These are phyloP conservation scores for Candidula unifasciata DNA, from an alignment of 2,888 invertebrate genomes.

Conservation along the genomic window DNA sequence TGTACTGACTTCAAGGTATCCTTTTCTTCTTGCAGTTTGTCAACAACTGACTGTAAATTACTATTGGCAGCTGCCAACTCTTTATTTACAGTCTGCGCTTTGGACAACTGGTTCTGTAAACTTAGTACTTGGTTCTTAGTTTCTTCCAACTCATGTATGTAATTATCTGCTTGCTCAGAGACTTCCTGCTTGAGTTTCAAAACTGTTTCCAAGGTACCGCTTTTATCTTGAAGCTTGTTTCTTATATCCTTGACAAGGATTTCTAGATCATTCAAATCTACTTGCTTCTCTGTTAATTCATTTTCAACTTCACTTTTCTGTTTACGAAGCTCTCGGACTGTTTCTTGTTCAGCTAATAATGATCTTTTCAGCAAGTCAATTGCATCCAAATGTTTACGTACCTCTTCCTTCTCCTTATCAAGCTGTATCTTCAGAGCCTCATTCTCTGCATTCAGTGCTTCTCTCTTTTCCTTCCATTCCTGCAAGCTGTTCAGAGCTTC, in stretches of 20 bases:
- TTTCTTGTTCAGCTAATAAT: not conserved
- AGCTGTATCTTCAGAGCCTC: not conserved
- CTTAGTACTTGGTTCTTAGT: not conserved
- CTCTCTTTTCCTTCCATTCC: constrained; percentile 12
- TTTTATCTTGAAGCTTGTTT: constrained; percentile 26
- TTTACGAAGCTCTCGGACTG: not conserved
- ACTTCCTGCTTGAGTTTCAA: not conserved
- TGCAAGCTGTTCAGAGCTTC: constrained; percentile 24
- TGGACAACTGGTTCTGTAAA: not conserved
- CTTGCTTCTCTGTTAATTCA: constrained; percentile 9
- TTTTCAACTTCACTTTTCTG: constrained; percentile 9
- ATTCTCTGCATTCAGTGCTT: constrained; percentile 7
- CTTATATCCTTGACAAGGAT: constrained; percentile 20
- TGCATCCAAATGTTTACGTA: not conserved
- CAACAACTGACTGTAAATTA: not conserved
- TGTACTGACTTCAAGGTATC: not conserved
- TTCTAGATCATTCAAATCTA: constrained; percentile 37
- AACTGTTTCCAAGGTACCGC: constrained; percentile 17
- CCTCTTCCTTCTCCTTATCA: not conserved
- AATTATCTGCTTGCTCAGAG: not conserved
- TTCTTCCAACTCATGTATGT: constrained; percentile 12
- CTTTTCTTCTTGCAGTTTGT: not conserved
- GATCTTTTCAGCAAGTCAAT: not conserved
- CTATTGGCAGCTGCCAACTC: not conserved
- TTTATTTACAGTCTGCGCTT: not conserved